Percentiles rank a stretch among this genome's conserved stretches.
phyloP scores from a whole-genome alignment of 2,888 invertebrate species.

The Teleiodes luculella region DNA sequence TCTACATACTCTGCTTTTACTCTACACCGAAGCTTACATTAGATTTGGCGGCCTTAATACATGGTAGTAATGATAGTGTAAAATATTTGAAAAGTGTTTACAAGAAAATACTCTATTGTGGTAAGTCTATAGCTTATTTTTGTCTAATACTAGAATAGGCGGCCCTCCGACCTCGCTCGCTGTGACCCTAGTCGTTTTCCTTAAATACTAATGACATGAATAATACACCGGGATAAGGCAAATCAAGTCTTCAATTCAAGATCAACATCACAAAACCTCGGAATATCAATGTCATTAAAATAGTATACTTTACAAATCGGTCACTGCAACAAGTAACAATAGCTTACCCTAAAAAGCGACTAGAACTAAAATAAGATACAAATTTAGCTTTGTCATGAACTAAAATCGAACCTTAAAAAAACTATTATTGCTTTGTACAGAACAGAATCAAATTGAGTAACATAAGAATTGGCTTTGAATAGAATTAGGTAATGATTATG shows the following conservation, averaged over 20 bases:
- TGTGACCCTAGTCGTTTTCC: conserved; percentile 61
- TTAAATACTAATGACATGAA: conserved; percentile 31
- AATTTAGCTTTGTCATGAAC: conserved; percentile 64
- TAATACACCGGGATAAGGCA: neutral
- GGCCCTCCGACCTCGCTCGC: conserved; percentile 63
- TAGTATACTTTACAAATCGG: conserved; percentile 36
- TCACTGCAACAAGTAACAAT: conserved; percentile 36
- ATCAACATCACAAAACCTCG: neutral
- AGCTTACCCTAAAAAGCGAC: conserved; percentile 65
- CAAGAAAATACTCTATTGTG: conserved; percentile 7
- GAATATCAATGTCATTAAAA: conserved; percentile 7
- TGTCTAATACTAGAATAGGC: conserved; percentile 71
- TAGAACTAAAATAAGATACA: conserved; percentile 70
- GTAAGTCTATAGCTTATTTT: conserved; percentile 27
- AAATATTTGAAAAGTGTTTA: conserved; percentile 28
- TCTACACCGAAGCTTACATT: too few relatives aligned
- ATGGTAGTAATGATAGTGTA: too few relatives aligned
- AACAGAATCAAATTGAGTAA: too few relatives aligned
- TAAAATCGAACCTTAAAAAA: conserved; percentile 34
- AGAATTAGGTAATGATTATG: too few relatives aligned
- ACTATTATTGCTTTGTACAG: neutral
- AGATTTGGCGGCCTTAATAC: too few relatives aligned
- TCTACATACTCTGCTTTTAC: too few relatives aligned
- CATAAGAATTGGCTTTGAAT: too few relatives aligned
- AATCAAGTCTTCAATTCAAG: neutral